Conservation (phyloP, 2,888 invertebrate species). For the Oxyteleia sp. region DNA sequence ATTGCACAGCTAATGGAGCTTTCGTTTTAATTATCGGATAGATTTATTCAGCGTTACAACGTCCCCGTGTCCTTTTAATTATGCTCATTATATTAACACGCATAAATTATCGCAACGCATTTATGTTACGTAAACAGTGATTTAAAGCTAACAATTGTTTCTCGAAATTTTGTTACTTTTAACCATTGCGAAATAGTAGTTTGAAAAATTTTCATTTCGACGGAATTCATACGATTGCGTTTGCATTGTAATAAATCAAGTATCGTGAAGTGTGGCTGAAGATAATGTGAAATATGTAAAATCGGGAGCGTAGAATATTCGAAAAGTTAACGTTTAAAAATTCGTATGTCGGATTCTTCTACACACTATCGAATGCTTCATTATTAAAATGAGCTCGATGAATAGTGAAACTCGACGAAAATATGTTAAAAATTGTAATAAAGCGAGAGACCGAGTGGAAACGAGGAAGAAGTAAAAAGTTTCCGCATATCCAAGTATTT, state of each 20-base stretch:
- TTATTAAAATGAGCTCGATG: conserved; percentile 58
- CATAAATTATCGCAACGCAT: neutral
- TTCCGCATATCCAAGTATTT: conserved; percentile 63
- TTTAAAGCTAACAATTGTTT: neutral
- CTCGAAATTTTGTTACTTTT: too few species aligned
- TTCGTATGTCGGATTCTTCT: conserved; percentile 13
- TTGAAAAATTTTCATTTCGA: neutral
- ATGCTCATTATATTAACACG: conserved; percentile 1
- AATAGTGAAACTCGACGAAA: conserved; percentile 57
- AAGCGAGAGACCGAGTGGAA: conserved; percentile 13
- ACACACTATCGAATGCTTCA: conserved; percentile 56
- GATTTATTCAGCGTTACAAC: conserved; percentile 10
- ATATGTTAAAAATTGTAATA: conserved; percentile 60
- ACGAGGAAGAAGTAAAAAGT: conserved; percentile 46
- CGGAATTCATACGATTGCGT: neutral
- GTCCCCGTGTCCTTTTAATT: conserved; percentile 9
- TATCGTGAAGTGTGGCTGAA: neutral
- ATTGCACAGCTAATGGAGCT: neutral
- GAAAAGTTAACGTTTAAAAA: conserved; percentile 29
- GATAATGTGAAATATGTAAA: conserved; percentile 3
- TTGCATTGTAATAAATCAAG: neutral
- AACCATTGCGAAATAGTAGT: neutral
- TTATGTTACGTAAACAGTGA: neutral
- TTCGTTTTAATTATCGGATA: conserved; percentile 9
- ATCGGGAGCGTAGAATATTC: conserved; percentile 16